These are phyloP conservation scores for Zaprionus nigranus DNA, from an alignment of 1,140 invertebrate genomes.

Conservation along the genomic window DNA sequence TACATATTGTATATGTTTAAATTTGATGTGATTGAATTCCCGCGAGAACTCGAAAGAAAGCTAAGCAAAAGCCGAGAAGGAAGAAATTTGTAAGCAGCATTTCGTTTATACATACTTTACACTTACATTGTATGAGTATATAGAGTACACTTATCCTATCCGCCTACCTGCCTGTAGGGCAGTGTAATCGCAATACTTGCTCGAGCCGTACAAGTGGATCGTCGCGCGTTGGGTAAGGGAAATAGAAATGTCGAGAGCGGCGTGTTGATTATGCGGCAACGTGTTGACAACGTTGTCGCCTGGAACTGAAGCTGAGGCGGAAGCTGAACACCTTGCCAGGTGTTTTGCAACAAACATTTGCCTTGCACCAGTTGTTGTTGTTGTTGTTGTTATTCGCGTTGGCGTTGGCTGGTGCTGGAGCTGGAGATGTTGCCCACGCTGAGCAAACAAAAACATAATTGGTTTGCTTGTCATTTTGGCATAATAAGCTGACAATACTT, in stretches of 20 bases:
- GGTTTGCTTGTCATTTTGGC: slow-evolving; percentile 77
- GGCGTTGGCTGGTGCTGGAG: slow-evolving; percentile 8
- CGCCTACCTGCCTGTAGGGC: background rate
- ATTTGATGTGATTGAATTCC: too few relatives aligned
- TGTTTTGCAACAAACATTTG: slow-evolving; percentile 36
- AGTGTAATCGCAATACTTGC: background rate
- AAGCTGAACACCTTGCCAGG: slow-evolving; percentile 29
- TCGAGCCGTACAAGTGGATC: background rate
- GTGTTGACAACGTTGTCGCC: slow-evolving; percentile 21
- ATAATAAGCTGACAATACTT: slow-evolving; percentile 72
- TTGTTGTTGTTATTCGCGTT: slow-evolving; percentile 10
- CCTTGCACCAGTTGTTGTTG: too few relatives aligned
- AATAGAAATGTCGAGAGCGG: slow-evolving; percentile 38
- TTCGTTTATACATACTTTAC: too few relatives aligned
- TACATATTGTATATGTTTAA: too few relatives aligned
- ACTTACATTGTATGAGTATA: too few relatives aligned
- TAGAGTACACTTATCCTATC: too few relatives aligned
- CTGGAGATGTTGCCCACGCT: slow-evolving; percentile 48
- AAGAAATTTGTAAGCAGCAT: too few relatives aligned
- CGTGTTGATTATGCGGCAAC: slow-evolving; percentile 34
- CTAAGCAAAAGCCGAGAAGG: too few relatives aligned
- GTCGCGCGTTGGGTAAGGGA: background rate
- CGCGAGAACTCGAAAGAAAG: too few relatives aligned
- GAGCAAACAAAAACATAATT: slow-evolving; percentile 80
- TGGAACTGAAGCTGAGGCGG: slow-evolving; percentile 1